Percentiles rank a stretch among this genome's conserved stretches.
These are phyloP conservation scores for Podargus strigoides DNA, from an alignment of 2,797 vertebrate species.

Conservation along the genomic window DNA sequence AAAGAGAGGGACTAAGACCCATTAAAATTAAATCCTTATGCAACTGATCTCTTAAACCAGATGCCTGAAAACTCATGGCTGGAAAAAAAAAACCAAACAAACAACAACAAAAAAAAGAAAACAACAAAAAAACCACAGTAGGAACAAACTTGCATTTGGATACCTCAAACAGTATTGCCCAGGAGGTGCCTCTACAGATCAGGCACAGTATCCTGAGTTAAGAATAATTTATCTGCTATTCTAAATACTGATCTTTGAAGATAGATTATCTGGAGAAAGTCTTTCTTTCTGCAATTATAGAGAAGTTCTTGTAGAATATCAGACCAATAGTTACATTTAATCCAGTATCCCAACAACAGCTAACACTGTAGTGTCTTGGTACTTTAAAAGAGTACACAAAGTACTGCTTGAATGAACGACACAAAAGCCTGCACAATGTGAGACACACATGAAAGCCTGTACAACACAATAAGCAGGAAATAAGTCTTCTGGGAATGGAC, in stretches of 20 bases:
- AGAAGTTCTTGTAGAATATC: neutral
- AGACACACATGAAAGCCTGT: neutral
- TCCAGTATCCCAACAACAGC: neutral
- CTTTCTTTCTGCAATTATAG: neutral
- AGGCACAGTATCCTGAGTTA: neutral
- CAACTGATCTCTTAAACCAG: neutral
- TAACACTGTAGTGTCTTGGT: neutral
- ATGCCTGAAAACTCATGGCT: neutral
- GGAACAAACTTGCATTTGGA: neutral
- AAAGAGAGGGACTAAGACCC: neutral
- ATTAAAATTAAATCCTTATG: neutral
- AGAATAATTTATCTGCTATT: neutral
- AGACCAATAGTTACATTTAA: neutral
- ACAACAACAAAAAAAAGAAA: too few species aligned
- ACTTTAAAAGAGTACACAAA: neutral
- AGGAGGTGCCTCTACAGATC: neutral
- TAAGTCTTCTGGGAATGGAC: neutral
- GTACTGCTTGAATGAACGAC: neutral
- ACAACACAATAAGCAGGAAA: neutral
- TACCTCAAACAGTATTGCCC: neutral
- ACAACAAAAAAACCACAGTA: neutral
- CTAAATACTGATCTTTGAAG: neutral
- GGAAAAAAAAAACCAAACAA: too few species aligned
- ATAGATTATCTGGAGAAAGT: neutral
- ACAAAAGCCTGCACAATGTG: neutral